These are phyloP conservation scores for Lacanobia oleracea DNA, from an alignment of 2,888 invertebrate species.

Conservation along the genomic window DNA sequence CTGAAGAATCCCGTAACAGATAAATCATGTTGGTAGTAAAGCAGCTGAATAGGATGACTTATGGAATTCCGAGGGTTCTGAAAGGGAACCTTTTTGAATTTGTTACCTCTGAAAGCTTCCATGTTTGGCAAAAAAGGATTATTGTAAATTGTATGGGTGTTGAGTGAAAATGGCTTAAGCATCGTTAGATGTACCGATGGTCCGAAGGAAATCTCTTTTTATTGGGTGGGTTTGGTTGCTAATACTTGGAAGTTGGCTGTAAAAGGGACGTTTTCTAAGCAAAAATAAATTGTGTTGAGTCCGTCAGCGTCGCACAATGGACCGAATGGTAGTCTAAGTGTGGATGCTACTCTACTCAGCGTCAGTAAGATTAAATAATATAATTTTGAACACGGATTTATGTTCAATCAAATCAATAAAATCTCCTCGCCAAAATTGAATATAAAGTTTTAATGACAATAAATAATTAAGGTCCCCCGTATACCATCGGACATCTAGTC, in stretches of 20 bases:
- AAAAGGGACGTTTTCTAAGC: too few relatives aligned
- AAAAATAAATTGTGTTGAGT: too few relatives aligned
- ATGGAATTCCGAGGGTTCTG: slow-evolving; percentile 50
- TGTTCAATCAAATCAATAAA: too few relatives aligned
- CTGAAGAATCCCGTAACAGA: slow-evolving; percentile 25
- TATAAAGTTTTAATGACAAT: too few relatives aligned
- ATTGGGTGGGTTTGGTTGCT: background rate
- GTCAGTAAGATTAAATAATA: too few relatives aligned
- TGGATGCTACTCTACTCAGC: too few relatives aligned
- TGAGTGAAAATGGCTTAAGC: slow-evolving; percentile 14
- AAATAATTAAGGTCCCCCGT: too few relatives aligned
- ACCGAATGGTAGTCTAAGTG: too few relatives aligned
- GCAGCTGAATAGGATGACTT: slow-evolving; percentile 60
- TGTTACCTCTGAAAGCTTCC: slow-evolving; percentile 48
- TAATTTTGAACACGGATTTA: too few relatives aligned
- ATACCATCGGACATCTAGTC: too few relatives aligned
- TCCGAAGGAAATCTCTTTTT: background rate
- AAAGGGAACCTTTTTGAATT: slow-evolving; percentile 30
- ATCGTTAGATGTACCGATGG: background rate
- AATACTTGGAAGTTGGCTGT: background rate
- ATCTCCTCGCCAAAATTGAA: too few relatives aligned
- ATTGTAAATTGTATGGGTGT: slow-evolving; percentile 30
- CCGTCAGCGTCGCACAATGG: too few relatives aligned
- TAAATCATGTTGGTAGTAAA: slow-evolving; percentile 57
- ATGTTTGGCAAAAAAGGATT: slow-evolving; percentile 41